A percentile compares a stretch with the other conserved stretches of the same genome.
These are phyloP conservation scores for Lagopus leucura DNA, from an alignment of 2,113 vertebrate species.

Conservation along the genomic window DNA sequence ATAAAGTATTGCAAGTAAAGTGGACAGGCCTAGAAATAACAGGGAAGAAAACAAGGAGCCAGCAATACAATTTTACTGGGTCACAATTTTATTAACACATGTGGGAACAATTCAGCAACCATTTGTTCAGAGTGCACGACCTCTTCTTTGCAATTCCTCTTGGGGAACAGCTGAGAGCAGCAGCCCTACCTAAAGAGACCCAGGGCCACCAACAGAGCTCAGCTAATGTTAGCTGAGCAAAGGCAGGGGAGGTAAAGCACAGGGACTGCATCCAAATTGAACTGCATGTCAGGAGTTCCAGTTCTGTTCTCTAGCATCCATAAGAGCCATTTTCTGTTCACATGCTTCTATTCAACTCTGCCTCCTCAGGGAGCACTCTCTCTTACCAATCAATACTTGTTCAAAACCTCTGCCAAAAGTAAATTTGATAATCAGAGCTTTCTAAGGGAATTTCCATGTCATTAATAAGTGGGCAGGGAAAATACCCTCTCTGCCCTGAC, in stretches of 20 bases:
- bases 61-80: not conserved
- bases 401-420: not conserved
- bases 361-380: not conserved
- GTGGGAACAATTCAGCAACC: not conserved
- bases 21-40: slow-evolving; percentile 1
- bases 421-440: not conserved
- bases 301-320: not conserved
- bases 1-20: slow-evolving; percentile 23
- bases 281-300: not conserved
- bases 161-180: not conserved
- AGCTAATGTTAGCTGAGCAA: rapidly evolving
- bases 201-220: not conserved
- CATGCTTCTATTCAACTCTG: not conserved
- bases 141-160: not conserved
- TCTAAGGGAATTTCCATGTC: not conserved
- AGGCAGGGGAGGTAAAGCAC: not conserved
- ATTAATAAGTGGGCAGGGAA: not conserved
- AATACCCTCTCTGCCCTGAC: not conserved
- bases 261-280: not conserved
- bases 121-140: rapidly evolving
- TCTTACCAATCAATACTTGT: not conserved
- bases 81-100: slow-evolving; percentile 28
- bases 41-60: slow-evolving; percentile 15
- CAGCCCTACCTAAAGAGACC: not conserved
- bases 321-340: not conserved